Evolutionary conservation across 2,113 vertebrate species (phyloP).

Genomic region (Meriones unguiculatus): DNA sequence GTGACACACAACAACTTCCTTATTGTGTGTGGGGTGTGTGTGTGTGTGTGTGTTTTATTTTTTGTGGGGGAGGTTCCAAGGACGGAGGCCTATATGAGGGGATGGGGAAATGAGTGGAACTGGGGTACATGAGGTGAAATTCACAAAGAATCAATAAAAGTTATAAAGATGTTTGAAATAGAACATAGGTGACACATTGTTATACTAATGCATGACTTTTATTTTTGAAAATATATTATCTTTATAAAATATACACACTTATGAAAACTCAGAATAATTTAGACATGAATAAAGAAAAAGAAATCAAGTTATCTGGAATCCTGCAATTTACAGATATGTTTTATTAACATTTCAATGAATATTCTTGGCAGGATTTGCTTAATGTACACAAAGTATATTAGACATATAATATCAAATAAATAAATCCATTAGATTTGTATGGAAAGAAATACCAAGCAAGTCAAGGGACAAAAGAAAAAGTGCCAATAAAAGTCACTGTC

Average conservation of each 20-base stretch:
- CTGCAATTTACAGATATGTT: background rate
- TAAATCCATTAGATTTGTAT: background rate
- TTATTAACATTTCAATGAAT: constrained; percentile 45
- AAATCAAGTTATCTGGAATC: constrained; percentile 1
- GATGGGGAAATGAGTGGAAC: too few relatives aligned
- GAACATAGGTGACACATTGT: background rate
- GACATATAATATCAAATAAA: background rate
- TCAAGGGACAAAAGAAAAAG: background rate
- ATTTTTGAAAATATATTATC: background rate
- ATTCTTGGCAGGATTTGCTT: constrained; percentile 19
- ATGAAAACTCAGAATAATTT: background rate
- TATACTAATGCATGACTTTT: background rate
- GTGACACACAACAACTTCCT: too few relatives aligned
- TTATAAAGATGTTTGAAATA: background rate
- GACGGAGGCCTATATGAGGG: too few relatives aligned
- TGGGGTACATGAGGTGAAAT: too few relatives aligned
- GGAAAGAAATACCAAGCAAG: background rate
- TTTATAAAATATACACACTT: background rate
- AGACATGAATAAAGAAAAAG: constrained; percentile 33
- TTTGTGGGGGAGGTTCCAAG: too few relatives aligned
- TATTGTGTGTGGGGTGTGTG: too few relatives aligned
- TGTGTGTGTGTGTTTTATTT: too few relatives aligned
- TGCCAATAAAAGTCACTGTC: background rate
- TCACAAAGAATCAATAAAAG: too few relatives aligned
- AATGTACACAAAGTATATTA: constrained; percentile 25